Conservation (phyloP, 92 coral and sea anemone species). For the Epizoanthus rinbou region DNA sequence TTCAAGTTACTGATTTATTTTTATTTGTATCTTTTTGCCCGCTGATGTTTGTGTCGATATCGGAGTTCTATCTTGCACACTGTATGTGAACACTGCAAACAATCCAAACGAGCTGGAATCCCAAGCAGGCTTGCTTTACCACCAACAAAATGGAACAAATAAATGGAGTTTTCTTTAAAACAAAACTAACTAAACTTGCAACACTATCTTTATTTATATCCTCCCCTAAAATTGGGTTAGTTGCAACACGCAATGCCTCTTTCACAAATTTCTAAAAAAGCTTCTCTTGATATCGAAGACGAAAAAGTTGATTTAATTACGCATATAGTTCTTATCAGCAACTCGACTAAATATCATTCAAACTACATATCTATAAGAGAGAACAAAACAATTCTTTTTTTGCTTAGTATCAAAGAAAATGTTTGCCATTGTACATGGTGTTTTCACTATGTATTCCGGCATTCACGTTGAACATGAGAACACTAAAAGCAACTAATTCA, state of each 20-base stretch:
- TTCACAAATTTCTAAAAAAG: neutral
- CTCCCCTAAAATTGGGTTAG: neutral
- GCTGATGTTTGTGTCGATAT: conserved; percentile 30
- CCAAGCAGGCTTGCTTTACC: neutral
- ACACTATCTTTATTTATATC: too few species aligned
- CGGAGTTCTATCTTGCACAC: conserved; percentile 37
- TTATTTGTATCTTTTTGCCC: conserved; percentile 23
- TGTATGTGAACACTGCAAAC: conserved; percentile 17
- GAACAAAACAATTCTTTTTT: neutral
- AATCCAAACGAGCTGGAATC: conserved; percentile 10
- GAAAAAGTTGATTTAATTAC: conserved; percentile 35
- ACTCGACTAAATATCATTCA: conserved; percentile 16
- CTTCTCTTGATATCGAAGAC: conserved; percentile 14
- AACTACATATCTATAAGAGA: conserved; percentile 14
- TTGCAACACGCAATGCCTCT: neutral
- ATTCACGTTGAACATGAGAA: too few species aligned
- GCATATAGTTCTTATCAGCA: conserved; percentile 32
- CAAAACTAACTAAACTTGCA: neutral
- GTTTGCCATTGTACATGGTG: too few species aligned
- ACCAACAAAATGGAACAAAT: neutral
- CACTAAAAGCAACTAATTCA: neutral
- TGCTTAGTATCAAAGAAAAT: neutral
- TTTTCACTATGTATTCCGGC: too few species aligned
- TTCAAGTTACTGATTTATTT: neutral
- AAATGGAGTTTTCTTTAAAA: neutral